Conservation (phyloP, 1,140 invertebrate species). For the Drosophila carrolli region DNA sequence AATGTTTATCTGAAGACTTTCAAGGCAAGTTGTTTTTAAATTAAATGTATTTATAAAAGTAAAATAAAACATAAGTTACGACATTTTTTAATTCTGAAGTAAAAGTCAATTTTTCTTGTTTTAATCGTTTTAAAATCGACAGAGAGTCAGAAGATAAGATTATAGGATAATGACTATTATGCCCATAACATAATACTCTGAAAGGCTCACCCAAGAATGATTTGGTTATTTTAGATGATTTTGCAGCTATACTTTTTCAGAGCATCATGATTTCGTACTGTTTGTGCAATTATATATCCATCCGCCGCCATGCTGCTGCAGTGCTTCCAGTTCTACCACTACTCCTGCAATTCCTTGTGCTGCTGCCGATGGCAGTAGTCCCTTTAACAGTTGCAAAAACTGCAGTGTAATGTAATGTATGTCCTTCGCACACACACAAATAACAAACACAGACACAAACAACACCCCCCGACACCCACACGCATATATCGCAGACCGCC, state of each 20-base stretch:
- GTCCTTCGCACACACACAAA: constrained; percentile 43
- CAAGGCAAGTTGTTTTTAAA: no score
- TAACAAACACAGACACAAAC: constrained; percentile 23
- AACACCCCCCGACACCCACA: constrained; percentile 15
- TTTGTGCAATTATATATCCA: background rate
- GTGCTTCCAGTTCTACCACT: constrained; percentile 5
- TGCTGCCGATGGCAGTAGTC: constrained; percentile 48
- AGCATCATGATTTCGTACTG: constrained; percentile 2
- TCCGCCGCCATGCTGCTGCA: constrained; percentile 9
- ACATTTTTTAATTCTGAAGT: no score
- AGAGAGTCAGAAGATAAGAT: no score
- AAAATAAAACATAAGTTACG: no score
- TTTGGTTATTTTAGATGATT: no score
- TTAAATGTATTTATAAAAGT: no score
- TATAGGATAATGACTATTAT: no score
- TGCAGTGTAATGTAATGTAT: constrained; percentile 70
- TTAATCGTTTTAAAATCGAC: no score
- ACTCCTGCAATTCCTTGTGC: constrained; percentile 5
- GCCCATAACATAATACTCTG: no score
- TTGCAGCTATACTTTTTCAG: background rate
- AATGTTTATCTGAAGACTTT: no score
- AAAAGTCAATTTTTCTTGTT: no score
- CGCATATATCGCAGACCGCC: constrained; percentile 56
- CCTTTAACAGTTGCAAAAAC: constrained; percentile 63
- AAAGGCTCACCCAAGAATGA: no score